A percentile compares a stretch with the other conserved stretches of the same genome.
phyloP scores from a whole-genome alignment of 2,888 invertebrate species.

The Aromia moschata region DNA sequence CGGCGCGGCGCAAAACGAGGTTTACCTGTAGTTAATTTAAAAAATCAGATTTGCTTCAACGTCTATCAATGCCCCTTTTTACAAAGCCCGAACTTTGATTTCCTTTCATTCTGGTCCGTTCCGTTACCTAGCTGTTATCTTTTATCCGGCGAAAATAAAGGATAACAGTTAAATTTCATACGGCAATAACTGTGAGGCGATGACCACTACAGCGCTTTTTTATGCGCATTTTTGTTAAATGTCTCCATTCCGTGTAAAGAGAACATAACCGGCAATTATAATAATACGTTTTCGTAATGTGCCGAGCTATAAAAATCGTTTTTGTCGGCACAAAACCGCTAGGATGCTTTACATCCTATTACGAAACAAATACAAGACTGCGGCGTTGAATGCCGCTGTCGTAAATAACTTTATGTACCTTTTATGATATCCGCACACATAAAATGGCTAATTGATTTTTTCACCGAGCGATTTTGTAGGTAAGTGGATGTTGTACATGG shows the following conservation, averaged over 20 bases:
- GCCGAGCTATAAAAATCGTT: not conserved
- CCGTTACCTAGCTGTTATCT: no score
- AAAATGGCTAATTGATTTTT: constrained; percentile 17
- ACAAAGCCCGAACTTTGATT: no score
- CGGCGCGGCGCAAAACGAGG: no score
- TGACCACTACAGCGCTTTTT: not conserved
- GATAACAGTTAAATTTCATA: not conserved
- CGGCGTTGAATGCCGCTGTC: not conserved
- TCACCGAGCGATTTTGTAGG: constrained; percentile 3
- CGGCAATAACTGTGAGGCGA: no score
- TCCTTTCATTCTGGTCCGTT: no score
- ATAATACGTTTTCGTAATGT: not conserved
- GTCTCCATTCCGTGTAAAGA: not conserved
- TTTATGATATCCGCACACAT: constrained; percentile 14
- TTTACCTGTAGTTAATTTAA: no score
- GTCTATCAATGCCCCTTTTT: no score
- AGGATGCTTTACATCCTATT: not conserved
- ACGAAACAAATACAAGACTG: constrained; percentile 8
- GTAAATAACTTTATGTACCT: constrained; percentile 8
- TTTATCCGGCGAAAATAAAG: no score
- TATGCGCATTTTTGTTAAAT: not conserved
- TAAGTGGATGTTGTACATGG: constrained; percentile 1
- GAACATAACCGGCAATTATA: not conserved
- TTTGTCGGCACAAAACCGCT: not conserved
- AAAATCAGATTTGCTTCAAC: no score